Evolutionary conservation across 2,797 vertebrate genomes (phyloP), one percentile per base, ranked within the genome.

Genomic region (Merluccius polli): DNA sequence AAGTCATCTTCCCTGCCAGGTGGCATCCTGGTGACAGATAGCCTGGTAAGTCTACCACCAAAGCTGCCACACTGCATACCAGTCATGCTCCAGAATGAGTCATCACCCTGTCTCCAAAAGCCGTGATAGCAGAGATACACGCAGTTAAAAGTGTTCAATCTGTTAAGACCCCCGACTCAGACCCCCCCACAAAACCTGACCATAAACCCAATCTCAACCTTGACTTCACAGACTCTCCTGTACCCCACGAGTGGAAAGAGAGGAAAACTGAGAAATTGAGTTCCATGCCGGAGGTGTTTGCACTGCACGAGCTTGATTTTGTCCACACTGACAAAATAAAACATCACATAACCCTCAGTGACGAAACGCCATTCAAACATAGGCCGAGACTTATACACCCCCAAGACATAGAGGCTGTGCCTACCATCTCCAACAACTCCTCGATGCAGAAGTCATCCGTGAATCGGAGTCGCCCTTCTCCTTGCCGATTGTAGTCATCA

Each of bases 271-370:
- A n/a, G n/a, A n/a, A n/a, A n/a, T n/a, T n/a, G n/a, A n/a, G n/a
- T n/a, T n/a, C n/a, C n/a, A 77, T 84, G 73, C 69, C 78, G 0
- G 83, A 83, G 0, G 78, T 84, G 24, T 84, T 84, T n/a, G 59
- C 74, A 8, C 71, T 69, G 3, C 75, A 78, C n/a, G 41, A 86
- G 1, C 4, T 75, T 3, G 78, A 84, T 16, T 84, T 81, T 75
- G 77, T 79, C 1, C 16, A 4, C 9, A 83, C 79, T 4, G 70
- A 77, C 18, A 77, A 74, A 24, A 63, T 84, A 3, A 69, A 48
- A 73, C 84, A 83, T 11, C 63, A 77, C 4, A 83, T 79, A 18
- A 81, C 44, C 0, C 71, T 73, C 6, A 76, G 12, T 81, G 81
- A 84, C 8, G 21, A 78, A 11, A 82, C 73, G 0, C 72, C 82